These are phyloP conservation scores for Ceratosolen solmsi DNA, from an alignment of 1,140 invertebrate genomes.

Conservation along the genomic window DNA sequence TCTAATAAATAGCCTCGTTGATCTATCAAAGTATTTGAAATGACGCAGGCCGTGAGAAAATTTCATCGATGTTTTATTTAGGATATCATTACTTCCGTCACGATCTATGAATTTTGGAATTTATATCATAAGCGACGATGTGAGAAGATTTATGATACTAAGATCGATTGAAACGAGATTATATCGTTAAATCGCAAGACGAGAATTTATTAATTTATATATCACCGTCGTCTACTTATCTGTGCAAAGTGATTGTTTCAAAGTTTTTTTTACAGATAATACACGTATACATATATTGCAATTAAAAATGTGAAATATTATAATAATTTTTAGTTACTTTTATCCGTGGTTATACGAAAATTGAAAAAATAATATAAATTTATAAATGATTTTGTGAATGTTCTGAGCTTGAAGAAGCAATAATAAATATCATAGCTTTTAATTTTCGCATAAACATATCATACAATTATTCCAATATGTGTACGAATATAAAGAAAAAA, in stretches of 20 bases:
- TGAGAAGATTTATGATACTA: background rate
- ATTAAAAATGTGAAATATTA: no score
- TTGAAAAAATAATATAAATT: no score
- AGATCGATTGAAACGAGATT: background rate
- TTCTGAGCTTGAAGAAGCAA: no score
- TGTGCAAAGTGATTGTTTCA: background rate
- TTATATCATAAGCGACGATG: background rate
- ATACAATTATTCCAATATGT: no score
- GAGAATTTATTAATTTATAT: background rate
- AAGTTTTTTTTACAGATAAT: background rate
- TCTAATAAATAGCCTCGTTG: background rate
- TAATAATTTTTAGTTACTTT: no score
- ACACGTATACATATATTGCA: no score
- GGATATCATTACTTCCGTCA: background rate
- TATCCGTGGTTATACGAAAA: no score
- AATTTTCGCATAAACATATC: no score
- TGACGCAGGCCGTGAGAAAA: background rate
- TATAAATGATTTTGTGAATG: no score
- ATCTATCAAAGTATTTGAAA: background rate
- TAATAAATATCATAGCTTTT: no score
- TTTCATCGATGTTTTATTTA: constrained; percentile 13
- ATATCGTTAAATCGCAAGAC: background rate
- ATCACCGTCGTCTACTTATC: background rate
- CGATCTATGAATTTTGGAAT: background rate
- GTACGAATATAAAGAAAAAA: no score